Conservation (phyloP, 2,113 vertebrate genomes). For the Nibea coibor region DNA sequence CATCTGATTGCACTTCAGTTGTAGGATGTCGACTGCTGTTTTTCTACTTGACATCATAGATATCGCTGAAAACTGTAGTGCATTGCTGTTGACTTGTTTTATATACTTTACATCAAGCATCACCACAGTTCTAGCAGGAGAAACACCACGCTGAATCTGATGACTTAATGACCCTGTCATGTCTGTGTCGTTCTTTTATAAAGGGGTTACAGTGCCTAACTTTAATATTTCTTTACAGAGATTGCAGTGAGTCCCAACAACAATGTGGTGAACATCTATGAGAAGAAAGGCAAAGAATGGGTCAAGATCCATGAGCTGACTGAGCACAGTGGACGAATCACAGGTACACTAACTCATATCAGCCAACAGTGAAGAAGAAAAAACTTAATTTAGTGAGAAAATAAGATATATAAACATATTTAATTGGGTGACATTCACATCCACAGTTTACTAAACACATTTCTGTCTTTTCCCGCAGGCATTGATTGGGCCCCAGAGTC, state of each 20-base stretch:
- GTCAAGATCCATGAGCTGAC: conserved; percentile 84
- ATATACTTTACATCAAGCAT: not conserved
- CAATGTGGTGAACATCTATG: conserved; percentile 81
- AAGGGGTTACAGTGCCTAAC: not conserved
- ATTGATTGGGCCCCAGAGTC: conserved; percentile 87
- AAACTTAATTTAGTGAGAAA: not conserved
- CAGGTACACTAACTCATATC: conserved; percentile 71
- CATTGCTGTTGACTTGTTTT: not conserved
- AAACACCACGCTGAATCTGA: not conserved
- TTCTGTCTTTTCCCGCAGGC: conserved; percentile 65
- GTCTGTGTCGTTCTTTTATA: not conserved
- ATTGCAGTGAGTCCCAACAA: conserved; percentile 86
- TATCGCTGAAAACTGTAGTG: not conserved
- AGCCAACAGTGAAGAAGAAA: not conserved
- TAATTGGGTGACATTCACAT: too few relatives aligned
- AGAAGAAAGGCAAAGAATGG: conserved; percentile 85
- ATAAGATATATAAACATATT: not conserved
- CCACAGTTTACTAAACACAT: too few relatives aligned
- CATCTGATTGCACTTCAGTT: not conserved
- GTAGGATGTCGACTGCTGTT: not conserved
- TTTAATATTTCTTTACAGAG: conserved; percentile 67
- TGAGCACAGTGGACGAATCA: conserved; percentile 87
- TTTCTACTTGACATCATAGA: not conserved
- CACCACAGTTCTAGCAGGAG: not conserved
- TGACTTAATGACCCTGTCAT: not conserved